Evolutionary conservation across 2,888 invertebrate species (phyloP).

Genomic region (Troides helena): DNA sequence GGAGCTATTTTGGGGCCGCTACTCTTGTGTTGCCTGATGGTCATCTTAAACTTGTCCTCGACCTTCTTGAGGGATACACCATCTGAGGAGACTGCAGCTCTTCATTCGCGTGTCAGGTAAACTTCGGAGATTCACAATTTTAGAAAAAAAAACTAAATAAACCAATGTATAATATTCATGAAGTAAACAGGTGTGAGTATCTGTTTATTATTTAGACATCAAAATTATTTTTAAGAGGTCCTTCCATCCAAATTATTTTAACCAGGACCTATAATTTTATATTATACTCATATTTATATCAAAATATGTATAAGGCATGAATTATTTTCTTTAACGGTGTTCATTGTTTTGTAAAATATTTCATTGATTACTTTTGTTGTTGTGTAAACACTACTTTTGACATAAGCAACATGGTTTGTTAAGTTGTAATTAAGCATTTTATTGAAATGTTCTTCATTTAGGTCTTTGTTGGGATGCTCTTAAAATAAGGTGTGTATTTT

Average conservation of each 20-base stretch:
- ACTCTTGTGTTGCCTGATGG: constrained; percentile 95
- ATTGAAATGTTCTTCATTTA: constrained; percentile 61
- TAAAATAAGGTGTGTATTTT: constrained; percentile 70
- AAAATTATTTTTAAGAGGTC: no score
- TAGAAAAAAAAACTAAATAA: no score
- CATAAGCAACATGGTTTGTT: not conserved
- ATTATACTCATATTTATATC: no score
- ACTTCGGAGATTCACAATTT: constrained; percentile 24
- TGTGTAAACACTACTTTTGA: not conserved
- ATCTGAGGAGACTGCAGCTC: constrained; percentile 79
- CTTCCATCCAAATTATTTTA: no score
- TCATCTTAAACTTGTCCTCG: constrained; percentile 91
- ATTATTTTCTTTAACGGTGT: no score
- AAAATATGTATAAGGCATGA: no score
- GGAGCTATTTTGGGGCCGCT: constrained; percentile 98
- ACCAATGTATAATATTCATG: no score
- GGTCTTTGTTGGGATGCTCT: constrained; percentile 74
- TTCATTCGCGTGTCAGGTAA: constrained; percentile 77
- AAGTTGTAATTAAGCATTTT: constrained; percentile 31
- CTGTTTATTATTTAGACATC: not conserved
- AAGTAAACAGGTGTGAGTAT: not conserved
- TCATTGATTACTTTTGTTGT: not conserved
- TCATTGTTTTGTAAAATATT: no score
- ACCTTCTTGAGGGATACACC: constrained; percentile 84
- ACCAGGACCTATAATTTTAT: no score